Base-by-base conservation (phyloP, 2,113 vertebrate species). In the Microtus oregoni region DNA sequence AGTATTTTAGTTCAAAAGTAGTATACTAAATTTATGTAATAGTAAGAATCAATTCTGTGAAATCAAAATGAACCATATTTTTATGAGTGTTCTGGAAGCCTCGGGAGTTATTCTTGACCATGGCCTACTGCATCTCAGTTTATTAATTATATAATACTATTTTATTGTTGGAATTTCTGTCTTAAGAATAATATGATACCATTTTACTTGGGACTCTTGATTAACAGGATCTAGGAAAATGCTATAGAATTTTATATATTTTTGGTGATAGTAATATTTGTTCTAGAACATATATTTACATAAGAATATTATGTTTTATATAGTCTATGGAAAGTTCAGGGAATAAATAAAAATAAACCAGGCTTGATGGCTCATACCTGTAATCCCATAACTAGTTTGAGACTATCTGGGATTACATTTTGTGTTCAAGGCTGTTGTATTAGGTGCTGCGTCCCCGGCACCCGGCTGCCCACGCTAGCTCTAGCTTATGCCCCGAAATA, bases 121-220 rank as follows among this genome's bases (percentile, higher is more conserved):
- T 77, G 14, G 12, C 35, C 47, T 11, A 75, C 67, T 4, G 1
- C 9, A 38, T 47, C 19, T 52, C 70, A 30, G 24, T 38, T 93
- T 90, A 65, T 91, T 17, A 24, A 89, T 0, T 47, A 22, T 88
- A 24, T 11, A 75, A 10, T 47, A 4, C 24, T 78, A 41, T 52
- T 93, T 32, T 76, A 22, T 55, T 76, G 50, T 92, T 88, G 72
- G 38, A 55, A 83, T 89, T 86, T 76, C 81, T 94, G 35, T 91
- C 58, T 90, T 86, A 72, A 47, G 58, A 76, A 50, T 88, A 79
- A 72, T 41, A 70, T 47, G 55, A 44, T 5, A n/a, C 20, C 7
- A 44, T 94, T 93, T 96, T 92, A 38, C 41, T 67, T 14, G 6
- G 28, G 24, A 76, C 5, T 85, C 19, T 91, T 90, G 38, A 93